phyloP scores from a whole-genome alignment of 2,888 invertebrate species.

The Lamproptera curius region DNA sequence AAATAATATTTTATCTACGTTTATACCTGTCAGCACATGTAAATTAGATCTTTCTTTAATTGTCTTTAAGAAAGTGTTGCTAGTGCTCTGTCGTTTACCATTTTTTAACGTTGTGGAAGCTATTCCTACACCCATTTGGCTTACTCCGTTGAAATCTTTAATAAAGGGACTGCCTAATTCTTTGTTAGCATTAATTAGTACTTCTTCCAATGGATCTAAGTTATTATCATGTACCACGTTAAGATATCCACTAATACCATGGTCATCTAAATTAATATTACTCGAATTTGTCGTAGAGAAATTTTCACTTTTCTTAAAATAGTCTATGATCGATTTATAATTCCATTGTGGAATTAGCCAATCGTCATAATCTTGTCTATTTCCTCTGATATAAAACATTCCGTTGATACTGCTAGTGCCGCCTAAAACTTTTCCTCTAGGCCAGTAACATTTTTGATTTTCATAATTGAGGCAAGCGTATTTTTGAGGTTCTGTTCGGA shows the following conservation, averaged over 20 bases:
- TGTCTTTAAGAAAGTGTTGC: slow-evolving; percentile 47
- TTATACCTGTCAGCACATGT: slow-evolving; percentile 34
- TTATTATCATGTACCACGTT: slow-evolving; percentile 39
- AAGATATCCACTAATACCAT: slow-evolving; percentile 45
- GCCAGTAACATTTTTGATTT: slow-evolving; percentile 63
- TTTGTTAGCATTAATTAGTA: slow-evolving; percentile 34
- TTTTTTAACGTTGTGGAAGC: slow-evolving; percentile 29
- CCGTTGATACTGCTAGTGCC: slow-evolving; percentile 70
- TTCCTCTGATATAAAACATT: slow-evolving; percentile 70
- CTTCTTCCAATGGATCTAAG: slow-evolving; percentile 21
- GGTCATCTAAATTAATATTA: slow-evolving; percentile 24
- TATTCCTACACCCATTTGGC: slow-evolving; percentile 41
- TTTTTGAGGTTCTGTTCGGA: slow-evolving; percentile 65
- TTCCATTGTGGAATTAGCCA: slow-evolving; percentile 70
- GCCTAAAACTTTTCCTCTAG: slow-evolving; percentile 77
- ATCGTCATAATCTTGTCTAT: slow-evolving; percentile 54
- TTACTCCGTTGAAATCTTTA: slow-evolving; percentile 34
- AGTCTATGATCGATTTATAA: slow-evolving; percentile 37
- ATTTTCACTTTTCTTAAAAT: slow-evolving; percentile 31
- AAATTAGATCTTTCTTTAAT: slow-evolving; percentile 34
- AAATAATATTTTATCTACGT: slow-evolving; percentile 35
- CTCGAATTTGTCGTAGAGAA: slow-evolving; percentile 15
- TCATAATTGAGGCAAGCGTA: slow-evolving; percentile 58
- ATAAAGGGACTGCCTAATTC: slow-evolving; percentile 51
- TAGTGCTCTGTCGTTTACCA: slow-evolving; percentile 56